phyloP scores from a whole-genome alignment of 2,113 vertebrate species.

The Pituophis catenifer region DNA sequence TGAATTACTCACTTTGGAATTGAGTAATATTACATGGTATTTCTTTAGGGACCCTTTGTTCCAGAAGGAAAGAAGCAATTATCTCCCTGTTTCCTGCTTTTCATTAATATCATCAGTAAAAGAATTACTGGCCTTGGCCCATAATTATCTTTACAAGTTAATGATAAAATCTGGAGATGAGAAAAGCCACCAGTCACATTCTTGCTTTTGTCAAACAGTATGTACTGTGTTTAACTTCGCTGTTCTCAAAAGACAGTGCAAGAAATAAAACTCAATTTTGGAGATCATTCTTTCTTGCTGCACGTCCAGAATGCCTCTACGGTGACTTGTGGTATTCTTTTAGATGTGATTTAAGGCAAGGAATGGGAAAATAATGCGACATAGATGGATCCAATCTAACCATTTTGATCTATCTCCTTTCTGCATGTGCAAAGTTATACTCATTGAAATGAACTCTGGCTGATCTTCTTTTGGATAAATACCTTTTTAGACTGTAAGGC shows the following conservation, averaged over 20 bases:
- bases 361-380: neutral
- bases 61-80: conserved; percentile 31
- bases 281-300: neutral
- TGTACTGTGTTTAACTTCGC: neutral
- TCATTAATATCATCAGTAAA: conserved; percentile 39
- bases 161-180: conserved; percentile 35
- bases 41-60: conserved; percentile 23
- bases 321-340: neutral
- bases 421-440: neutral
- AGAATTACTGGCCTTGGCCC: conserved; percentile 31
- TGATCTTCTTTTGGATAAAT: conserved; percentile 2
- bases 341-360: neutral
- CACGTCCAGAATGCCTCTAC: neutral
- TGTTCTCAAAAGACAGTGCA: conserved; percentile 17
- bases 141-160: conserved; percentile 33
- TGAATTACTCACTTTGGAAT: conserved; percentile 43
- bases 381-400: neutral
- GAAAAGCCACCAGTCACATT: conserved; percentile 17
- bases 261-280: neutral
- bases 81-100: conserved; percentile 32
- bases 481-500: neutral
- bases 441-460: neutral
- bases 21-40: conserved; percentile 38
- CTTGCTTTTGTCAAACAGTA: conserved; percentile 26
- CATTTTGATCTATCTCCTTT: neutral